Percentiles rank a stretch among this genome's conserved stretches.
Conservation (phyloP, 2,888 invertebrate genomes). For the Teleogryllus oceanicus region DNA sequence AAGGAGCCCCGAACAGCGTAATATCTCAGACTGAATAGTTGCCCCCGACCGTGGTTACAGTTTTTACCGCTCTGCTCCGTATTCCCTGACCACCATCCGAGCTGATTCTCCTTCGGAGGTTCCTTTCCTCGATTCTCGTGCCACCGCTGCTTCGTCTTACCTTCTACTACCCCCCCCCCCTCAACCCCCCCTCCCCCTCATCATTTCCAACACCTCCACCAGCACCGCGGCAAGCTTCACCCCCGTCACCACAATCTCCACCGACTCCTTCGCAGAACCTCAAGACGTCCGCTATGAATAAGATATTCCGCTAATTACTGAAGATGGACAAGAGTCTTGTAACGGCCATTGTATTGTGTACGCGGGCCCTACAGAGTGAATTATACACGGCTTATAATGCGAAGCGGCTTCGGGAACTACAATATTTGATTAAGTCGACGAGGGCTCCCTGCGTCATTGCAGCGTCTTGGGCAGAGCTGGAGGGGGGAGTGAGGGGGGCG, state of each 20-base stretch:
- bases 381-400: background rate
- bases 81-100: background rate
- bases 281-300: conserved; percentile 18
- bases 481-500: too few relatives aligned
- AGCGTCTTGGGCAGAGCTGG: too few relatives aligned
- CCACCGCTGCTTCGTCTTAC: background rate
- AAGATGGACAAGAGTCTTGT: conserved; percentile 18
- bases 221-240: background rate
- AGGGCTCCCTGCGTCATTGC: background rate
- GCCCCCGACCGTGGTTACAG: background rate
- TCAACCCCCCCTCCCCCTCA: background rate
- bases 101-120: background rate
- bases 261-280: background rate
- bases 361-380: conserved; percentile 7
- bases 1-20: background rate
- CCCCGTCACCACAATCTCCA: background rate
- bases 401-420: background rate
- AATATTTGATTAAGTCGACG: background rate
- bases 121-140: background rate
- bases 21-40: conserved; percentile 18
- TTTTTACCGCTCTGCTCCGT: background rate
- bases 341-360: conserved; percentile 5
- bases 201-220: background rate
- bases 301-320: conserved; percentile 18
- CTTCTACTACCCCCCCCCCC: background rate